phyloP scores from a whole-genome alignment of 2,888 invertebrate species.

The Chrysodeixis includens region DNA sequence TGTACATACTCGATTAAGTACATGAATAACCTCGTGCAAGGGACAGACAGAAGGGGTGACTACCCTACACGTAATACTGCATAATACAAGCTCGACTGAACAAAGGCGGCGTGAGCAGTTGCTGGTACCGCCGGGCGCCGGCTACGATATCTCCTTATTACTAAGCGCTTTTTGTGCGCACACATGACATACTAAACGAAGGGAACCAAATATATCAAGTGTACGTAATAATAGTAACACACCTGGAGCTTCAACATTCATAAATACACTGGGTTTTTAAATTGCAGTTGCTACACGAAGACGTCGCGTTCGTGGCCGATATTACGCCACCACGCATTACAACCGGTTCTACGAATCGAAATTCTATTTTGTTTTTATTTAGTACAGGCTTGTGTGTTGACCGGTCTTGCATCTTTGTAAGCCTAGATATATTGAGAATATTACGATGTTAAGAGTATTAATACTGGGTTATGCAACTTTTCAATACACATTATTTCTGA shows the following conservation, averaged over 20 bases:
- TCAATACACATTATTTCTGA: background rate
- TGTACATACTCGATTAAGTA: constrained; percentile 35
- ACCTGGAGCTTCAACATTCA: constrained; percentile 42
- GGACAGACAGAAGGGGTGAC: constrained; percentile 41
- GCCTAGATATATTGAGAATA: constrained; percentile 5
- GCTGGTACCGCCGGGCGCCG: constrained; percentile 38
- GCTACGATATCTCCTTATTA: constrained; percentile 45
- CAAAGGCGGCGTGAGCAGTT: constrained; percentile 37
- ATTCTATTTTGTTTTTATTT: constrained; percentile 45
- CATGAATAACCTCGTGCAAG: constrained; percentile 23
- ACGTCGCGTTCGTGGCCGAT: constrained; percentile 30
- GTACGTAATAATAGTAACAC: constrained; percentile 39
- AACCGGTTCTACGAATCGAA: constrained; percentile 45
- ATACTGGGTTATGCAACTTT: background rate
- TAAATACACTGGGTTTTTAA: constrained; percentile 22
- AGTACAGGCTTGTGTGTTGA: constrained; percentile 24
- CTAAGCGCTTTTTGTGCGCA: constrained; percentile 18
- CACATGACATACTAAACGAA: constrained; percentile 26
- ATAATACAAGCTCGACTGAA: constrained; percentile 43
- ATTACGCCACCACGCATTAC: constrained; percentile 46
- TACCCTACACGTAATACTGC: constrained; percentile 35
- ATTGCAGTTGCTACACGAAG: constrained; percentile 40
- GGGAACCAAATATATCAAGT: constrained; percentile 42
- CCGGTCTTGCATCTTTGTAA: constrained; percentile 12
- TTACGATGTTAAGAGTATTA: background rate